Conservation (phyloP, 2,888 invertebrate species). For the Nasonovia ribisnigri region DNA sequence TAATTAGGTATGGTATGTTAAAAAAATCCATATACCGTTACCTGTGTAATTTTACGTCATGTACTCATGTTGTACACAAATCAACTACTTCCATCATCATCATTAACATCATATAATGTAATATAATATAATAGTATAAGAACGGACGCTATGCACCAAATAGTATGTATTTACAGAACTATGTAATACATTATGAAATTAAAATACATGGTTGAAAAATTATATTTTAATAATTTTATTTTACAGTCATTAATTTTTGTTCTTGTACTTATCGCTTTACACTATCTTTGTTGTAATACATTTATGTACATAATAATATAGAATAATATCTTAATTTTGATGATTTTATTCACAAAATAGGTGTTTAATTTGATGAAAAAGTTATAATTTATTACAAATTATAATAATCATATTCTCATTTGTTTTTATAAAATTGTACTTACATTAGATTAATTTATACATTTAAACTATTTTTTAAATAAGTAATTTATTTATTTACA, state of each 20-base stretch:
- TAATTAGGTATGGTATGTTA: conserved; percentile 24
- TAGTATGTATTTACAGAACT: neutral
- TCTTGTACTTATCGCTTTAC: neutral
- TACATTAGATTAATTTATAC: neutral
- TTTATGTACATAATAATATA: neutral
- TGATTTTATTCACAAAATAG: neutral
- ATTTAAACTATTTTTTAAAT: neutral
- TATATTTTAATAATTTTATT: neutral
- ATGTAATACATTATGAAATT: neutral
- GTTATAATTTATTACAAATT: neutral
- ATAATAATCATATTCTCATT: neutral
- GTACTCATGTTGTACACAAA: neutral
- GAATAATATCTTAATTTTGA: neutral
- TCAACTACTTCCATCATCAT: neutral
- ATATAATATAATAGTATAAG: neutral
- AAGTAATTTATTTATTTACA: neutral
- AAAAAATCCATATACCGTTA: neutral
- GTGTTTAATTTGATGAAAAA: neutral
- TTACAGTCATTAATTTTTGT: neutral
- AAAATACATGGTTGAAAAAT: neutral
- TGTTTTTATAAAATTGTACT: neutral
- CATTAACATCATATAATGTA: no score
- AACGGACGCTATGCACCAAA: neutral
- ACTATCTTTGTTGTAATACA: neutral
- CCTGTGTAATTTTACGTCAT: neutral